A percentile compares a stretch with the other conserved stretches of the same genome.
Conservation (phyloP, 2,797 vertebrate species). For the Catamblyrhynchus diadema region DNA sequence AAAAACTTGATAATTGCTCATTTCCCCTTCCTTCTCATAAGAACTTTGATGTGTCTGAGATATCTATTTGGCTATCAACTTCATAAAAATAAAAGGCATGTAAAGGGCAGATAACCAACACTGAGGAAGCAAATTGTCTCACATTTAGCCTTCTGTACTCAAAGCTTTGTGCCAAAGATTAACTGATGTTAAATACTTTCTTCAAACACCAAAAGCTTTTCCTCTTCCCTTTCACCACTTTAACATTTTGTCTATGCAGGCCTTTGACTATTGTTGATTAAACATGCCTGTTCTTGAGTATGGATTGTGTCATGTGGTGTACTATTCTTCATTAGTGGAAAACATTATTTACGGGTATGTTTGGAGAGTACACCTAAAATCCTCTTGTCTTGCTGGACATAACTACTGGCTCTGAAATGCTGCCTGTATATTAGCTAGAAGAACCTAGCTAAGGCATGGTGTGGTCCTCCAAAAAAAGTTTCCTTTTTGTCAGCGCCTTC, state of each 20-base stretch:
- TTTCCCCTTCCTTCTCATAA: conserved; percentile 35
- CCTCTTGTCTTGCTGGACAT: neutral
- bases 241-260: neutral
- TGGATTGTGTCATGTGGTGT: neutral
- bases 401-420: neutral
- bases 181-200: neutral
- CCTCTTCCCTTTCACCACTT: neutral
- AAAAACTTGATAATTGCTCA: conserved; percentile 38
- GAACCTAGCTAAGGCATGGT: neutral
- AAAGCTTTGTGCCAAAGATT: neutral
- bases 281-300: neutral
- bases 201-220: conserved; percentile 6
- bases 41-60: conserved; percentile 39
- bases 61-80: conserved; percentile 2
- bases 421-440: neutral
- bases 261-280: neutral
- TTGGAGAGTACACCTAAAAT: neutral
- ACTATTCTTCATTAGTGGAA: neutral
- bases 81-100: neutral
- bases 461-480: neutral
- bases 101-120: neutral
- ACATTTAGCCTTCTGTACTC: conserved; percentile 40
- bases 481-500: neutral
- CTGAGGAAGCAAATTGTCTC: conserved; percentile 3
- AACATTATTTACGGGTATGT: neutral